Percentiles rank a stretch among this genome's conserved stretches.
Evolutionary conservation across 1,140 invertebrate genomes (phyloP).

Genomic region (Propsilocerus akamusi): DNA sequence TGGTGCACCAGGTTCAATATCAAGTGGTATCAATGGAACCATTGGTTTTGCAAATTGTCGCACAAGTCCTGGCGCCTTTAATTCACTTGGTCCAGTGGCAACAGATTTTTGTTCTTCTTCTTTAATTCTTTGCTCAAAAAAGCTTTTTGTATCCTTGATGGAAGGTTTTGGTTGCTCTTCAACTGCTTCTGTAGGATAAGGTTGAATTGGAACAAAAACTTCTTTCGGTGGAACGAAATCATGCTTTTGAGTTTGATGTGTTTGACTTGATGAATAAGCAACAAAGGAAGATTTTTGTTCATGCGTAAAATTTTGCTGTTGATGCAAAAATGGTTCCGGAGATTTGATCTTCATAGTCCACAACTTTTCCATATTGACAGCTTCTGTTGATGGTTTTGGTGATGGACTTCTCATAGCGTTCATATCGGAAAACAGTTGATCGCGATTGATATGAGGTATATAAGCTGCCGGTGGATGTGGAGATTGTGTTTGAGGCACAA

Average conservation of each 20-base stretch:
- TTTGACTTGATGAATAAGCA: constrained; percentile 13
- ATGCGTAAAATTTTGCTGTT: constrained; percentile 7
- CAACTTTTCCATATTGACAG: constrained; percentile 38
- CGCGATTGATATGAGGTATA: neutral
- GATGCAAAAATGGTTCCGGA: constrained; percentile 11
- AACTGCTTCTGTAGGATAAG: constrained; percentile 4
- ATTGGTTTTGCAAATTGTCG: constrained; percentile 27
- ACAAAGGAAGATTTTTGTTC: neutral
- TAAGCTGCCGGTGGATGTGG: constrained; percentile 19
- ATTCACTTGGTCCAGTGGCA: constrained; percentile 22
- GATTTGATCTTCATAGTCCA: constrained; percentile 25
- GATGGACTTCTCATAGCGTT: constrained; percentile 17
- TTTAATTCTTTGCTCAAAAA: constrained; percentile 23
- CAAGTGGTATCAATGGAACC: constrained; percentile 17
- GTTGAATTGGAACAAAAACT: constrained; percentile 4
- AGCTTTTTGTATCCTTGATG: constrained; percentile 19
- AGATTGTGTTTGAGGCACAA: constrained; percentile 13
- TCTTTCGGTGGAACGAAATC: neutral
- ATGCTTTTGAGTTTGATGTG: constrained; percentile 9
- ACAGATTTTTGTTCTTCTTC: constrained; percentile 23
- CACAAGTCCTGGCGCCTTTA: constrained; percentile 31
- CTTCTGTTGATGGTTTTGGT: constrained; percentile 34
- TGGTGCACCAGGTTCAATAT: constrained; percentile 38
- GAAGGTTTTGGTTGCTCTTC: constrained; percentile 7
- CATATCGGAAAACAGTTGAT: constrained; percentile 13